Evolutionary conservation across 2,113 vertebrate genomes (phyloP), one percentile per base, ranked within the genome.

Genomic region (Centropus unirufus): DNA sequence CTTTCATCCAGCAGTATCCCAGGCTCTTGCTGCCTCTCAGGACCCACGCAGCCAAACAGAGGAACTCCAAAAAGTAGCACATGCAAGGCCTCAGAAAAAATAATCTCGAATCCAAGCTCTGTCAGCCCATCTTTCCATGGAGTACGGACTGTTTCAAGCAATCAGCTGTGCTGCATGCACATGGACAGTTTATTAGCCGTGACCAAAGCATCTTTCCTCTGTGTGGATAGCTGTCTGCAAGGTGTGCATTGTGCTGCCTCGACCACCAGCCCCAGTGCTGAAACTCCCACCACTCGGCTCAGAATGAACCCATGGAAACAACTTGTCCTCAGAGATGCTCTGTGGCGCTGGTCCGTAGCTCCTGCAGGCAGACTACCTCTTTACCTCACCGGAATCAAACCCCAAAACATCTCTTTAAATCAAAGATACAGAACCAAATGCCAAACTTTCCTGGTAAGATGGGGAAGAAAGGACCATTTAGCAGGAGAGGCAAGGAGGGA

Each of bases 191-290:
- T 47, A 61, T 24, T 26, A 39, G 58, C 26, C 44, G 29, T 0
- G 1, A 70, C 34, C 34, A 59, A 87, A 54, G 34, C 30, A 58
- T 20, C 27, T 51, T 47, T 68, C 30, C 13, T 24, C 23, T 52
- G 22, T 19, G 24, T 10, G 3, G 2, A 36, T 0, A 2, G 46
- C 46, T 2, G 4, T 6, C 0, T 39, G 29, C 1, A 0, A n/a
- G 14, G 29, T 18, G 29, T 18, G n/a, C 19, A 13, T 72, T 63
- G 49, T 58, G n/a, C 58, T 2, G 1, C 44, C 49, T n/a, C 1
- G 1, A 51, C 36, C 4, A 0, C 17, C 63, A 77, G 40, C 44
- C 44, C 46, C 15, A 49, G 4, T 0, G 0, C 34, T 52, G 34
- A 73, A 69, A 44, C 21, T 68, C 62, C 10, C 73, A 83, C 52